Base-by-base conservation (phyloP, 2,797 vertebrate genomes). In the Emys orbicularis region DNA sequence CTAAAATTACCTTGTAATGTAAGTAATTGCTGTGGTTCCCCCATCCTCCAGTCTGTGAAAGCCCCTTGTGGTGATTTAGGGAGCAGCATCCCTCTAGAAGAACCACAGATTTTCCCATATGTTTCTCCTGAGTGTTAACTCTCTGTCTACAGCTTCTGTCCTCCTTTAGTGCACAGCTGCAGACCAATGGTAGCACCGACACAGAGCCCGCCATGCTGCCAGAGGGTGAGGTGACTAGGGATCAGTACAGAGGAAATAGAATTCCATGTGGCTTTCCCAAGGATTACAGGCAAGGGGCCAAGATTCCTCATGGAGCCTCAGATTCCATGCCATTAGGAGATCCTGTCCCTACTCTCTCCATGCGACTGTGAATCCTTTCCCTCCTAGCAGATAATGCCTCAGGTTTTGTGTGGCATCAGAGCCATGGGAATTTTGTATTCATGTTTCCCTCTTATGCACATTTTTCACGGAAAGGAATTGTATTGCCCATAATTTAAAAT, bases 221-320 rank as follows among this genome's bases (percentile, higher is more conserved):
- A 44, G 37, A 44, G 12, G 23, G 23, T 74, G 11, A 74, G n/a
- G 37, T 1, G 3, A 25, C 68, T n/a, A 68, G 65, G 65, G 65
- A 68, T 68, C 65, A 68, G 19, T n/a, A n/a, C 15, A 37, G 65
- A 37, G 5, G 65, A 68, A n/a, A 65, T 18, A 16, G 13, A 65
- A 65, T 7, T 21, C 19, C 0, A 0, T 9, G 27, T 83, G 76
- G 3, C 74, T 81, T 27, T 1, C 5, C 11, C 2, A 0, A 76
- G 4, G 23, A 37, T 50, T 81, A 5, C 23, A 81, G 59, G 29
- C 9, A 3, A 18, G 61, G 16, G 34, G 34, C 61, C 61, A 68
- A 37, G n/a, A 37, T 57, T 57, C 25, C 56, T 57, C 56, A 57
- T 57, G 56, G 56, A 57, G 27, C 56, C 25, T 57, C 56, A 57